Base-by-base conservation (phyloP, 2,797 vertebrate genomes). In the Mionectes olivaceus region DNA sequence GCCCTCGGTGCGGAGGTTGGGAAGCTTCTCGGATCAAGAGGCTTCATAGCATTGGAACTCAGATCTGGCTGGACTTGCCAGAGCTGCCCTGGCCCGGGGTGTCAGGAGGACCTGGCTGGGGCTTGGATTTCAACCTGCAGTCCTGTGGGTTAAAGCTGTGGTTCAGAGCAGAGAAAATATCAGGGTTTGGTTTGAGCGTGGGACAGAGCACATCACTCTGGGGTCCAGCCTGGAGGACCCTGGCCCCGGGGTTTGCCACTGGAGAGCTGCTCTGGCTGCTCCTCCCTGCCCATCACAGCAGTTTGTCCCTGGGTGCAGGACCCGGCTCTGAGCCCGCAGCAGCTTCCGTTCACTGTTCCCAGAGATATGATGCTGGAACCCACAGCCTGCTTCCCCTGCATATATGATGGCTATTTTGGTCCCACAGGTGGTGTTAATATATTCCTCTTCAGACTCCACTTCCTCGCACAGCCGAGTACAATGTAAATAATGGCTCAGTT, bases 251-350 rank as follows among this genome's bases (percentile, higher is more conserved):
- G 6, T 64, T 59, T 59, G 32, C 7, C 43, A 4, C 27, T 0
- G 0, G 4, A 11, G 47, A 77, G 32, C 46, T 77, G 74, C 30
- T 27, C 21, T 8, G 14, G 53, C 12, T 0, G 0, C 39, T 30
- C 21, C 10, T 53, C 49, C 56, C 52, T 14, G n/a, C 0, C 0
- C 1, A 0, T 37, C 0, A 0, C 55, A 5, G 60, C 46, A 2
- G 7, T 19, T 67, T 70, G 5, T 15, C 11, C 10, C 64, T 32
- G 0, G 4, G 30, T 1, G 4, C 1, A 0, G 69, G 64, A 55
- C 2, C 28, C 1, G 0, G n/a, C 74, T 28, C 71, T 0, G 8
- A 47, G 47, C 49, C 86, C 33, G 1, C 1, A 0, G 89, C 47
- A 41, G 23, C 37, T 88, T 37, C 46, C 1, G 1, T 19, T 65